These are phyloP conservation scores for Chloroceryle inda DNA, from an alignment of 2,797 vertebrate genomes.

Conservation along the genomic window DNA sequence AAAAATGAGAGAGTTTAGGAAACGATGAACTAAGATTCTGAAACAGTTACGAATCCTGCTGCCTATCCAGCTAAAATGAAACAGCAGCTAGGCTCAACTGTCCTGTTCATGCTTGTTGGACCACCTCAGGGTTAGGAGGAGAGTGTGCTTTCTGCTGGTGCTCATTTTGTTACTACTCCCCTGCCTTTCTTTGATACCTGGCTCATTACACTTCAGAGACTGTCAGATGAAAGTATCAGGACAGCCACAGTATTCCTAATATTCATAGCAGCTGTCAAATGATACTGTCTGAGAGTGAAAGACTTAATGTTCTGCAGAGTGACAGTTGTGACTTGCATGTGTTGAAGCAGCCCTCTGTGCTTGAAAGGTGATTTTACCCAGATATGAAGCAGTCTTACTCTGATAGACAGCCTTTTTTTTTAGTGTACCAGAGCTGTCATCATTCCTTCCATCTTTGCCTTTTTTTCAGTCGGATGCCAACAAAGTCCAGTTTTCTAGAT, in stretches of 20 bases:
- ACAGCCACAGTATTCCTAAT: not conserved
- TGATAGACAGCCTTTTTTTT: not conserved
- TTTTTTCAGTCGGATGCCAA: not conserved
- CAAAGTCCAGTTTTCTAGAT: not conserved
- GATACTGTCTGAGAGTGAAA: not conserved
- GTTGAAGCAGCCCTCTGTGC: not conserved
- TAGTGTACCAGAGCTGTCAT: not conserved
- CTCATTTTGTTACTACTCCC: not conserved
- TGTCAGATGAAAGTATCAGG: not conserved
- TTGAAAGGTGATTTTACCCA: not conserved
- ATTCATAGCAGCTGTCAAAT: slow-evolving; percentile 18
- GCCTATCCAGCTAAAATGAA: not conserved
- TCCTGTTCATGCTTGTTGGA: not conserved
- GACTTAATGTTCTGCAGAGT: not conserved
- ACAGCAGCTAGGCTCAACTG: not conserved
- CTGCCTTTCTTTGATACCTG: not conserved
- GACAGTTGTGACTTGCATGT: not conserved
- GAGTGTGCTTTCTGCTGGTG: not conserved
- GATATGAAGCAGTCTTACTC: not conserved
- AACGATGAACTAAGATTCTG: not conserved
- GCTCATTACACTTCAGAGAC: not conserved
- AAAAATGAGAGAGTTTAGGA: not conserved
- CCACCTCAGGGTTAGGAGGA: fast-evolving
- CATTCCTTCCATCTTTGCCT: not conserved
- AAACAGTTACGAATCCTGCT: not conserved